phyloP scores from a whole-genome alignment of 1,140 invertebrate species.

The Paraescarpia echinospica region DNA sequence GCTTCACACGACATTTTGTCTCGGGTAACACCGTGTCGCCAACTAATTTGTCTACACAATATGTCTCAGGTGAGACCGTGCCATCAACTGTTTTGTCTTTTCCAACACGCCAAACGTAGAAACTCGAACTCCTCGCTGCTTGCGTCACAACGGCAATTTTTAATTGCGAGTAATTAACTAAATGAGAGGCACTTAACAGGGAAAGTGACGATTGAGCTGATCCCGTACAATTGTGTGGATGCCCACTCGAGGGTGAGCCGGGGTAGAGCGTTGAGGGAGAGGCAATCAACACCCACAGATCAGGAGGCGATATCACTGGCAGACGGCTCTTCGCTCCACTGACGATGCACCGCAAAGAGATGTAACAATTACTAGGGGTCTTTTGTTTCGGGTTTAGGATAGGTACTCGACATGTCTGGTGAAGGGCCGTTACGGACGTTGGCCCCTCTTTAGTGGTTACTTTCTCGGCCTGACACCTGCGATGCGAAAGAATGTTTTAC shows the following conservation, averaged over 20 bases:
- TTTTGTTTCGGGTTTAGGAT: not conserved
- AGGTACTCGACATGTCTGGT: not conserved
- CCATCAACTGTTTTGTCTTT: not conserved
- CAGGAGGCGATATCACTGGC: not conserved
- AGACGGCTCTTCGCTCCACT: not conserved
- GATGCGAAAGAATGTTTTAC: not conserved
- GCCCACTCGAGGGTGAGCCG: not conserved
- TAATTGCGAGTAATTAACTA: not conserved
- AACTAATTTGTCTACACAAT: not conserved
- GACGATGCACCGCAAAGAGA: not conserved
- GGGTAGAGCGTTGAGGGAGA: not conserved
- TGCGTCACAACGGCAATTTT: not conserved
- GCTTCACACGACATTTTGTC: not conserved
- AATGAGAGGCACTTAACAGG: not conserved
- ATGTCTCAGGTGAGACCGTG: not conserved
- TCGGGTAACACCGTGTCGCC: not conserved
- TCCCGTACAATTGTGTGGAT: not conserved
- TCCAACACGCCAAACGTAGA: not conserved
- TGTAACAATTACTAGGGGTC: not conserved
- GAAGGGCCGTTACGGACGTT: not conserved
- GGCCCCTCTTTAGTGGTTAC: not conserved
- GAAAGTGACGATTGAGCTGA: not conserved
- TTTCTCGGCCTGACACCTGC: not conserved
- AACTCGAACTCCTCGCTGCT: not conserved
- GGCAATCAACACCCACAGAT: not conserved